Percentiles rank a stretch among this genome's conserved stretches.
phyloP scores from a whole-genome alignment of 1,140 invertebrate species.

The Megalopta genalis region DNA sequence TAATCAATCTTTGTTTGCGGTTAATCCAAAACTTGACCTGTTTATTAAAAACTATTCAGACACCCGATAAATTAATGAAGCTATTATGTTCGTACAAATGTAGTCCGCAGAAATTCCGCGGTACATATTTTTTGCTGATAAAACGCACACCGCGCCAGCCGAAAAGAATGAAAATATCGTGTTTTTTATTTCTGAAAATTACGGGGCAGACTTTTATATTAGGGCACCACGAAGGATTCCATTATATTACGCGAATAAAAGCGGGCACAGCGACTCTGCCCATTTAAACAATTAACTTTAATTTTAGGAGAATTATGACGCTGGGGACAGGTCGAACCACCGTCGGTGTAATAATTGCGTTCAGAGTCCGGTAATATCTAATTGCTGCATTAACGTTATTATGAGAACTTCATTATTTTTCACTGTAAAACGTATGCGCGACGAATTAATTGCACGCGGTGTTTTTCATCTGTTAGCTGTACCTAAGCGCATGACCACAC shows the following conservation, averaged over 20 bases:
- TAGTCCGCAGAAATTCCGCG: conserved; percentile 2
- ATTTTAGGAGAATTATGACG: conserved; percentile 27
- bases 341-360: conserved; percentile 14
- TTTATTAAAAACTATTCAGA: not conserved
- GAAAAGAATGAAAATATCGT: conserved; percentile 22
- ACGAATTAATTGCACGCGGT: no score
- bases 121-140: conserved; percentile 15
- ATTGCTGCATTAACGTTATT: not conserved
- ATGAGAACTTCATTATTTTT: not conserved
- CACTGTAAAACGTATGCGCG: not conserved
- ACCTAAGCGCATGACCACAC: no score
- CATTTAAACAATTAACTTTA: conserved; percentile 43
- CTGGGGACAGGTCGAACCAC: not conserved
- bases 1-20: no score
- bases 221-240: conserved; percentile 28
- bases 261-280: not conserved
- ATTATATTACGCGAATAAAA: conserved; percentile 45
- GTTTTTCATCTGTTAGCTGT: no score
- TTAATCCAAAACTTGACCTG: no score
- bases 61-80: conserved; percentile 14
- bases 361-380: not conserved
- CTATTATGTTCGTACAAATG: not conserved
- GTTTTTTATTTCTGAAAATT: conserved; percentile 28
- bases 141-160: not conserved
- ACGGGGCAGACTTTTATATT: conserved; percentile 15